Evolutionary conservation across 2,113 vertebrate species (phyloP).

Genomic region (Polypterus bichir): DNA sequence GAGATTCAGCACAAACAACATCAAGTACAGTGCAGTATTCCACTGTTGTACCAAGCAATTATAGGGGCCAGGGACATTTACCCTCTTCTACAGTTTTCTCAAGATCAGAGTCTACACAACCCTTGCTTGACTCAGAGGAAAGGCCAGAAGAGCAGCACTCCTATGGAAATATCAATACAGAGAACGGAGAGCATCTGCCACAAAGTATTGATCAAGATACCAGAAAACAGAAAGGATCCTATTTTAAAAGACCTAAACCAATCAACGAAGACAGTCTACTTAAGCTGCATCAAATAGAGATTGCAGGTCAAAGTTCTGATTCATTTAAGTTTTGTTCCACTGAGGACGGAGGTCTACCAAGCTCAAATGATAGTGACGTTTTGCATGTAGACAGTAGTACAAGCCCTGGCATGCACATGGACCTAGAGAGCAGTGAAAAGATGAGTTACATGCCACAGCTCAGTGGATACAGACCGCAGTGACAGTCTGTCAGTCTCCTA

Average conservation of each 20-base stretch:
- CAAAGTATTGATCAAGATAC: slow-evolving; percentile 42
- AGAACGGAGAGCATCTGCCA: slow-evolving; percentile 50
- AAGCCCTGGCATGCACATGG: slow-evolving; percentile 16
- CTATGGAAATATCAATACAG: slow-evolving; percentile 24
- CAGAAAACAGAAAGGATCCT: slow-evolving; percentile 24
- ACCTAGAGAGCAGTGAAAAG: slow-evolving; percentile 33
- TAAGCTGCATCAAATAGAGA: slow-evolving; percentile 40
- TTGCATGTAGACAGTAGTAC: slow-evolving; percentile 27
- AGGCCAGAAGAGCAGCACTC: slow-evolving; percentile 47
- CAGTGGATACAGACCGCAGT: slow-evolving; percentile 80
- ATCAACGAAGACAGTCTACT: slow-evolving; percentile 31
- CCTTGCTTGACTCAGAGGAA: slow-evolving; percentile 80
- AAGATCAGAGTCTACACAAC: slow-evolving; percentile 90
- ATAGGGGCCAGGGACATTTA: slow-evolving; percentile 67
- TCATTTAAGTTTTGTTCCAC: slow-evolving; percentile 39
- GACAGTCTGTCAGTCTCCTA: slow-evolving; percentile 18
- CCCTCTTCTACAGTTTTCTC: slow-evolving; percentile 66
- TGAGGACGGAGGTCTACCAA: slow-evolving; percentile 37
- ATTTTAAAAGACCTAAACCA: slow-evolving; percentile 38
- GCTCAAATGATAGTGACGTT: slow-evolving; percentile 21
- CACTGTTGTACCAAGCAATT: slow-evolving; percentile 76
- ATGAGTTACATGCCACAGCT: slow-evolving; percentile 76
- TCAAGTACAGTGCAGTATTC: slow-evolving; percentile 90
- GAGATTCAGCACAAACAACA: slow-evolving; percentile 72
- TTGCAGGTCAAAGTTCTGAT: slow-evolving; percentile 36